Percentiles rank a stretch among this genome's conserved stretches.
These are phyloP conservation scores for Pherbina coryleti DNA, from an alignment of 2,888 invertebrate species.

Conservation along the genomic window DNA sequence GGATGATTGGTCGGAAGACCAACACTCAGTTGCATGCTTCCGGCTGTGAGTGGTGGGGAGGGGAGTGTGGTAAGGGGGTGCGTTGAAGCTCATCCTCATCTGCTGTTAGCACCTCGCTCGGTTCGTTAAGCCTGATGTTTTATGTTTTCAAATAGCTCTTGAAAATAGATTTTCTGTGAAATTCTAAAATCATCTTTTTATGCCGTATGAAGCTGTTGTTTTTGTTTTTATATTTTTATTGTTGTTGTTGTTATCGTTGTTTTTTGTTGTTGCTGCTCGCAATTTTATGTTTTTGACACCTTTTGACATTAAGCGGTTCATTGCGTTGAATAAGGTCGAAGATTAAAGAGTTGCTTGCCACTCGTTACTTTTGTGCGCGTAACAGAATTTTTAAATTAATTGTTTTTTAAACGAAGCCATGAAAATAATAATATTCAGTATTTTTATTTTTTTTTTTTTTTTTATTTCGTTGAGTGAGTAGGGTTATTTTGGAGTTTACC, in stretches of 20 bases:
- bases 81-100: background rate
- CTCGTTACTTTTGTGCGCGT: background rate
- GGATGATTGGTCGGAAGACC: background rate
- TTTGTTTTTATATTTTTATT: too few relatives aligned
- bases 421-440: background rate
- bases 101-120: background rate
- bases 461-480: background rate
- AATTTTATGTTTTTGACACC: constrained; percentile 22
- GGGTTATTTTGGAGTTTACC: background rate
- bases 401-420: background rate
- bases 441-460: background rate
- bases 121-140: background rate
- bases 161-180: constrained; percentile 18
- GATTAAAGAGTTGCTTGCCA: background rate
- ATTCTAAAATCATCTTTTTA: background rate
- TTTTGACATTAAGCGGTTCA: constrained; percentile 3
- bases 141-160: background rate
- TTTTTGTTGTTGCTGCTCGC: background rate
- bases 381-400: background rate
- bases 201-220: background rate
- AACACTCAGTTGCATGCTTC: background rate
- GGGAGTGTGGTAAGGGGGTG: background rate
- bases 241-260: constrained; percentile 9
- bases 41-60: background rate
- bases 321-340: background rate